phyloP scores from a whole-genome alignment of 1,140 invertebrate species.

The Agrypnia vestita region DNA sequence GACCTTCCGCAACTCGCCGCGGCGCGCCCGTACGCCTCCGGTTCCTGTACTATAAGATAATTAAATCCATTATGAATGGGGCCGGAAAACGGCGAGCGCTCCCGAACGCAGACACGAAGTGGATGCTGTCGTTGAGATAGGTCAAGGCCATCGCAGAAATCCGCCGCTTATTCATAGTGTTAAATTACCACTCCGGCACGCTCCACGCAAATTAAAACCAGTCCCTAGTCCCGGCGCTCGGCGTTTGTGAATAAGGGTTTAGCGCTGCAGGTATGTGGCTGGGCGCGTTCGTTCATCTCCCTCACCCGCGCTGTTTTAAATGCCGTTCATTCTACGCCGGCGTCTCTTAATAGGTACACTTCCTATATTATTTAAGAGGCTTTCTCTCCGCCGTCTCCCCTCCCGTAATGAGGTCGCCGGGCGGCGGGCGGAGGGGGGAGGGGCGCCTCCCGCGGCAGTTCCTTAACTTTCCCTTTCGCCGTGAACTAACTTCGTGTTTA shows the following conservation, averaged over 20 bases:
- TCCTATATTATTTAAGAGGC: slow-evolving; percentile 42
- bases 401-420: slow-evolving; percentile 52
- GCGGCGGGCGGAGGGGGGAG: neutral
- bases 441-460: slow-evolving; percentile 7
- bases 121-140: slow-evolving; percentile 50
- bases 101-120: slow-evolving; percentile 10
- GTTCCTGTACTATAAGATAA: slow-evolving; percentile 53
- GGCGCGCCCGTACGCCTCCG: neutral
- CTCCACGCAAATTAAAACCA: slow-evolving; percentile 53
- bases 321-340: slow-evolving; percentile 44
- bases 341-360: slow-evolving; percentile 39
- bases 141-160: slow-evolving; percentile 57
- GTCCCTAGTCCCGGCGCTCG: slow-evolving; percentile 43
- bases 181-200: slow-evolving; percentile 55
- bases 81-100: slow-evolving; percentile 23
- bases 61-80: slow-evolving; percentile 62
- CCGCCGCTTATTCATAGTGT: slow-evolving; percentile 54
- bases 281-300: slow-evolving; percentile 44
- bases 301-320: slow-evolving; percentile 48
- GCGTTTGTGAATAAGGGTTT: slow-evolving; percentile 59
- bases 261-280: slow-evolving; percentile 42
- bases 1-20: slow-evolving; percentile 50
- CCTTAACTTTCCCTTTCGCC: slow-evolving; percentile 44
- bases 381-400: slow-evolving; percentile 45
- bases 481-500: slow-evolving; percentile 38